Evolutionary conservation across 2,888 invertebrate genomes (phyloP), one percentile per base, ranked within the genome.

Genomic region (Oscheius myriophilus): DNA sequence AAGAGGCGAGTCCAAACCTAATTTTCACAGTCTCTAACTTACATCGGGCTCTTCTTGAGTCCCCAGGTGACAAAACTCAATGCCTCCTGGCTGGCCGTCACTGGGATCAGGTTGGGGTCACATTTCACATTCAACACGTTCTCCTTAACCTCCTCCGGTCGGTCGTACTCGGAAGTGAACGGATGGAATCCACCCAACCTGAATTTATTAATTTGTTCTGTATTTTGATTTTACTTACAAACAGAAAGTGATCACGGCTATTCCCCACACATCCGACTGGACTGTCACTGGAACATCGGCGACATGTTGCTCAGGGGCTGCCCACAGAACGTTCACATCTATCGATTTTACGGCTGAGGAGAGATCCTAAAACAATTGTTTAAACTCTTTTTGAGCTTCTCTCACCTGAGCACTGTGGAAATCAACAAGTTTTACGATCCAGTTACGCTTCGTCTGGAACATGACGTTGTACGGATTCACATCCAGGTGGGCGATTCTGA

Each of bases 391-490:
- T 4, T 3, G 1, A 23, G 2, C 26, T 12, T 12, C 12, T 54
- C 94, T 92, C 82, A 90, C 91, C 82, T 92, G 92, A 1, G 95
- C 92, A 6, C 92, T 91, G 0, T 95, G 96, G 86, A 96, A 92
- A 88, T 97, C 96, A 7, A 94, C 92, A 54, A 98, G 88, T 88
- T 96, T 96, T 1, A 96, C 91, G 23, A 87, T 85, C 73, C 87
- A 87, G 45, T 86, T 80, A 14, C 94, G 90, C 18, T 93, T 92
- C 0, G 92, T 92, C 0, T 92, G 91, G 92, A 96, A 93, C 2
- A 96, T 93, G 26, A 97, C 91, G 87, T 97, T 97, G 86, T 95
- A 95, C 0, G 96, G 96, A 87, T 96, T 94, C 58, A 96, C 89
- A 87, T 95, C 93, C 72, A 95, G 88, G 87, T 95, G 94, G 80